Base-by-base conservation (phyloP, 2,113 vertebrate species). In the Syngnathus scovelli region DNA sequence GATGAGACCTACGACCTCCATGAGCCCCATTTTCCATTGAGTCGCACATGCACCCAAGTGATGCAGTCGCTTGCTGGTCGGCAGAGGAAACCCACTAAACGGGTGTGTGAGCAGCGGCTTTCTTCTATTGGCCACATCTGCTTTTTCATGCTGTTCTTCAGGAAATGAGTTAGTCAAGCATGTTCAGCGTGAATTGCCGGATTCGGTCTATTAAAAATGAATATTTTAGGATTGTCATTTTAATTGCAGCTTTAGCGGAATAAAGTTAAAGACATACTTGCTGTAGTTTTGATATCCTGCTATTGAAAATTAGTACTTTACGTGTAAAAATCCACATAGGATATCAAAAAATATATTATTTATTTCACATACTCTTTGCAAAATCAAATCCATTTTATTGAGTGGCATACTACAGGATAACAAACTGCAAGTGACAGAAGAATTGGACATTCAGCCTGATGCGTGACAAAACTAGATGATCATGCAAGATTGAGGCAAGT, bases 1-100 rank as follows among this genome's bases (percentile, higher is more conserved):
- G 15, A 81, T 70, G 18, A 83, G 52, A 72, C 55, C 0, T 21
- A 85, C 60, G 70, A 84, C 51, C 27, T 56, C 74, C 6, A 70
- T 21, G 13, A 78, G 23, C 71, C 63, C 69, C 86, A 89, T 89
- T 67, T 87, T 86, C 65, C 78, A 78, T 70, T 61, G 46, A 81
- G 66, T 16, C 52, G 27, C 61, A 66, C 8, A 13, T 71, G 59
- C 67, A 43, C 43, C 54, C 19, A 43, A 61, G 38, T 74, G 55
- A 58, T 73, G 1, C 12, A 66, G 39, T 33, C 69, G 61, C 67
- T 54, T 0, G 19, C 16, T 27, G 44, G 38, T 68, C 39, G 16
- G 8, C 7, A 70, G 55, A 75, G 69, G 80, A 86, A 80, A 71
- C 44, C 38, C 13, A 27, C 7, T 0, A 10, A 3, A 81, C 70